These are phyloP conservation scores for Lacerta bilineata DNA, from an alignment of 2,797 vertebrate species.

Conservation along the genomic window DNA sequence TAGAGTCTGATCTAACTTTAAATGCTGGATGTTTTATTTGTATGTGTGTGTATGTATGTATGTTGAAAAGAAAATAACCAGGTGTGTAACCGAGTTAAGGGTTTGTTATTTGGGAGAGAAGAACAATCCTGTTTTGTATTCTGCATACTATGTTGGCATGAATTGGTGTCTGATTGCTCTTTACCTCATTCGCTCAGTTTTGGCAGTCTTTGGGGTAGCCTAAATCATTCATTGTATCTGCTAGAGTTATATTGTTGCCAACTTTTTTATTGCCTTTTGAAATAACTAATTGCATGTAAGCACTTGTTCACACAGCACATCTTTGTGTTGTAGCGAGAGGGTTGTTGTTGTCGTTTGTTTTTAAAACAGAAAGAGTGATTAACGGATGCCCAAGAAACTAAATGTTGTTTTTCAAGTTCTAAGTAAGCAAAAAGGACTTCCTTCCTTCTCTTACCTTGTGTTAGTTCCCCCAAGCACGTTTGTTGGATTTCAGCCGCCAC, in stretches of 20 bases:
- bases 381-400: background rate
- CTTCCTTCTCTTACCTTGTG: background rate
- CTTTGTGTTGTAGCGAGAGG: conserved; percentile 54
- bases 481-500: background rate
- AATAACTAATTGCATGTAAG: conserved; percentile 48
- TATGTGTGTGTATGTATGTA: background rate
- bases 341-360: conserved; percentile 45
- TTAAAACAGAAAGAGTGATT: background rate
- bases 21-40: background rate
- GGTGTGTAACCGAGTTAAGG: background rate
- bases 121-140: background rate
- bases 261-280: conserved; percentile 20
- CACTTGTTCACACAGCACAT: conserved; percentile 60
- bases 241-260: conserved; percentile 40
- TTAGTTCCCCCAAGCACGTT: background rate
- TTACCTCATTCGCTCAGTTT: background rate
- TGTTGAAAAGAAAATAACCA: background rate
- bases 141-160: background rate
- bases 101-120: background rate
- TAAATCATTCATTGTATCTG: background rate
- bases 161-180: background rate
- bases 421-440: background rate
- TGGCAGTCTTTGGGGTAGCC: conserved; percentile 15
- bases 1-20: background rate
- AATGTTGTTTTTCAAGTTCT: background rate